A percentile compares a stretch with the other conserved stretches of the same genome.
Evolutionary conservation across 2,797 vertebrate genomes (phyloP).

Genomic region (Dendrocincla tyrannina): DNA sequence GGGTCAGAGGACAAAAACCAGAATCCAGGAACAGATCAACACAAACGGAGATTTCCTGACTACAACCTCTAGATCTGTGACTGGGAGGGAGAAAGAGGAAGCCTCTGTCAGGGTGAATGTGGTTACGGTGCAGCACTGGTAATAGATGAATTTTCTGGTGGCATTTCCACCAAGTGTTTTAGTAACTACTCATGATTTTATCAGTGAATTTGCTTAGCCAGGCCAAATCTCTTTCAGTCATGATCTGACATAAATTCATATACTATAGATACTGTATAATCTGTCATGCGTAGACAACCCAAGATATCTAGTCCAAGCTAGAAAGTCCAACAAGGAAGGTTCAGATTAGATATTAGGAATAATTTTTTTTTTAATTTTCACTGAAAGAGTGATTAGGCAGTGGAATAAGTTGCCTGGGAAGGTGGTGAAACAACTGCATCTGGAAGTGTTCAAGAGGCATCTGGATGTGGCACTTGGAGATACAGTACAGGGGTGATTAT

Average conservation of each 20-base stretch:
- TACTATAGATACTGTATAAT: not conserved
- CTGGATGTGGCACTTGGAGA: not conserved
- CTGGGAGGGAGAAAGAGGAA: not conserved
- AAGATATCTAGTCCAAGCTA: not conserved
- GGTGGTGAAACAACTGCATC: not conserved
- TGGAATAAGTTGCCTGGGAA: not conserved
- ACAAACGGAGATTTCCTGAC: not conserved
- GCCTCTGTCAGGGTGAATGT: not conserved
- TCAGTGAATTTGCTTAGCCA: not conserved
- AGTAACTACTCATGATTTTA: not conserved
- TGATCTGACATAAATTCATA: not conserved
- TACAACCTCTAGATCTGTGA: not conserved
- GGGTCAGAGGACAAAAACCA: not conserved
- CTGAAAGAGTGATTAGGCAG: not conserved
- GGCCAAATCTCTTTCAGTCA: not conserved
- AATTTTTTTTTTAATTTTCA: not conserved
- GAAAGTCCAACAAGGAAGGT: not conserved
- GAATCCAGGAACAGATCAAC: accelerated
- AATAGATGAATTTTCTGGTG: not conserved
- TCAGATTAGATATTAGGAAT: not conserved
- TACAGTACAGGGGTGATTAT: not conserved
- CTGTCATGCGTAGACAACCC: not conserved
- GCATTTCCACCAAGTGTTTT: not conserved
- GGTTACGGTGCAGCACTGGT: not conserved
- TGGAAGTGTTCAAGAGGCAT: not conserved